Base-by-base conservation (phyloP, 2,113 vertebrate genomes). In the Leptosomus discolor region DNA sequence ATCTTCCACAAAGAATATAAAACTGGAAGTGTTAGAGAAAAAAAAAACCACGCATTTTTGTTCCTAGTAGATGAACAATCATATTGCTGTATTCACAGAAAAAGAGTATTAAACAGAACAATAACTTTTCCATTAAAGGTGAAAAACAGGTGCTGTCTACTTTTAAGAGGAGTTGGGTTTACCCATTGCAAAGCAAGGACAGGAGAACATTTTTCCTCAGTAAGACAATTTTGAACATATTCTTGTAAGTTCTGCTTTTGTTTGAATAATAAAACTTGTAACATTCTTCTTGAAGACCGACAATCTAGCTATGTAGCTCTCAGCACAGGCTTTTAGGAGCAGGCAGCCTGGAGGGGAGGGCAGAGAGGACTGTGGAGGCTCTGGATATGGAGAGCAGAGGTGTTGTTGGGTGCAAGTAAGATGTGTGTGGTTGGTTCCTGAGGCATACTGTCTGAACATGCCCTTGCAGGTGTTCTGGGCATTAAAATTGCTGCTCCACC, bases 1-100 rank as follows among this genome's bases (percentile, higher is more conserved):
- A 41, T 83, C 75, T 84, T 86, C 41, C 36, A 37, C 60, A 41
- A 87, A 84, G 46, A 78, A 89, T 88, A 95, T 91, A 95, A 97
- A 94, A 65, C 70, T 61, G 50, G 70, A 76, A 75, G 8, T 67
- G 43, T 77, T 94, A 78, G 58, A 93, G 71, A 24, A 93, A 88
- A 92, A 60, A 46, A 83, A n/a, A n/a, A n/a, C n/a, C n/a, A n/a
- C n/a, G 23, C 39, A 67, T 84, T 78, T 91, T 12, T 71, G 56
- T 80, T 36, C 23, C 27, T 77, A 48, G 32, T 46, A 91, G 43
- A 75, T 46, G 41, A 92, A 46, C 16, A 39, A 21, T 64, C 12
- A 0, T 68, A 69, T 46, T 75, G 30, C 54, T 64, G 10, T 51
- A 41, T 75, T 85, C 51, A 43, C 45, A 51, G 34, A 81, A 71